Base-by-base conservation (phyloP, 2,113 vertebrate genomes). In the Lepisosteus osseus region DNA sequence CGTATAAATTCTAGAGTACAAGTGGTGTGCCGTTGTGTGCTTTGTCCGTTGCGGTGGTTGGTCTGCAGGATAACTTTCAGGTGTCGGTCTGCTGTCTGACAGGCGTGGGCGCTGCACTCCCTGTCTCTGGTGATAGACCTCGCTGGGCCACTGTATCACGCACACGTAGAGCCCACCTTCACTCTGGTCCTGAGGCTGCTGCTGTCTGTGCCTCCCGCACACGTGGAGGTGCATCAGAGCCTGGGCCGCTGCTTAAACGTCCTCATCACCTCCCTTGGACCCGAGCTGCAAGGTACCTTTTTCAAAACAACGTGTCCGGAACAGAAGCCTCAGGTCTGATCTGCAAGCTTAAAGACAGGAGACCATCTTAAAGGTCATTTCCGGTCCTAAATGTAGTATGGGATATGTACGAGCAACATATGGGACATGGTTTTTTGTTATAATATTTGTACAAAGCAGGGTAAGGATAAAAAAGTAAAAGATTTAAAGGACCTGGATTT, bases 81-180 rank as follows among this genome's bases (percentile, higher is more conserved):
- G 29, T 59, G 69, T 74, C 14, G 15, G 0, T 7, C 61, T 77
- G 7, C 57, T 76, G 11, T 72, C 72, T 72, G 61, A 1, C 76
- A 90, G 82, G 78, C 85, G 54, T 98, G 96, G 95, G 93, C 96
- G 14, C 87, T 98, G 17, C 95, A 97, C 72, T 94, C 95, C 14
- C 87, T 98, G 6, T 94, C 96, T 7, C 62, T 96, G 68, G 76
- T 94, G 54, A 84, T 96, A 64, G 97, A 98, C 78, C 89, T 93
- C 69, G 91, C 94, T 12, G 94, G 95, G 1, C 87, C 93, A 51
- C 78, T 95, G 67, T 97, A 92, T 61, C 85, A 93, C 0, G 67
- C 81, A 54, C 95, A 98, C 6, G 89, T 94, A 54, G 94, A 95
- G 76, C 79, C 93, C 0, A 94, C 93, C 65, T 90, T 98, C 51